Base-by-base conservation (phyloP, 2,888 invertebrate genomes). In the Hydriomena furcata region DNA sequence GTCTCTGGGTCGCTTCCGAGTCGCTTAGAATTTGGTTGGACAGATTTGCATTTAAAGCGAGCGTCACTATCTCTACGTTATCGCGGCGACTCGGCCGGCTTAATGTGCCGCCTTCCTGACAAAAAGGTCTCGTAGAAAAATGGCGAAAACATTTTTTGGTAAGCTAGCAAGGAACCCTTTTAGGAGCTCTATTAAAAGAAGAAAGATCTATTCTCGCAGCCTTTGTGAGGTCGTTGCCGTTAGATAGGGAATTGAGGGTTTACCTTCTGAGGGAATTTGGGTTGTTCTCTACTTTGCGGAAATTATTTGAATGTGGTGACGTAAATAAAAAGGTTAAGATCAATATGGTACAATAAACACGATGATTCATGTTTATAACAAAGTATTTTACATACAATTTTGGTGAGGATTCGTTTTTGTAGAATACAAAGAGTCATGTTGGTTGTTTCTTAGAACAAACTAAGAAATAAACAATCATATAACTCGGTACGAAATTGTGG, bases 41-140 rank as follows among this genome's bases (percentile, higher is more conserved):
- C 62, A 70, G 71, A 78, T 81, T 79, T 79, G 74, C 74, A 79
- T 80, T 77, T 80, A 72, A 72, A 80, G 64, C 66, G 68, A 61
- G 68, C 61, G 58, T 58, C 62, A 69, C 59, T 68, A 69, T 68
- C 68, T 65, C 49, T 64, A 67, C 73, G 73, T 73, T 78, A 79
- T 76, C 75, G 66, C 66, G 60, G 58, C 52, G 52, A 61, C 51
- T 64, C 59, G 52, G 55, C 52, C 44, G 45, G 55, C 56, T 66
- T 68, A 71, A 70, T 67, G 68, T 63, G 66, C 52, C 58, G 55
- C 60, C 61, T 52, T 50, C 47, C 60, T 60, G 54, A 62, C 66
- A 72, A 75, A 78, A 74, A 73, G 69, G 66, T 64, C 65, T 60
- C 61, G 64, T 60, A 67, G 71, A 67, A 76, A 73, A 70, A 70